A percentile compares a stretch with the other conserved stretches of the same genome.
These are phyloP conservation scores for Amphiprion percula DNA, from an alignment of 2,113 vertebrate species.

Conservation along the genomic window DNA sequence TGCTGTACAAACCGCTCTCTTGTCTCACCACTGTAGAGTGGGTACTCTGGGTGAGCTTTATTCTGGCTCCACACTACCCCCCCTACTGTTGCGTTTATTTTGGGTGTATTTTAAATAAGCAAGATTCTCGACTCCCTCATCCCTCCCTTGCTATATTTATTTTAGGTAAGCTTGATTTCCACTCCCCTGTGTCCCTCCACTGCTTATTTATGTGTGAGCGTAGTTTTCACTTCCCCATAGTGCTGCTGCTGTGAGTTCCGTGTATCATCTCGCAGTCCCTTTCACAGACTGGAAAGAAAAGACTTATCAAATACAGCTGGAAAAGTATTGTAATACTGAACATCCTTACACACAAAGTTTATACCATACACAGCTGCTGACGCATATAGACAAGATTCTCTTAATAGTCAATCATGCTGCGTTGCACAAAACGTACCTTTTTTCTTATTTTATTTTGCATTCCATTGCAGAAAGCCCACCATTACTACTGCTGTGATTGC, in stretches of 20 bases:
- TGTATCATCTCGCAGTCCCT: background rate
- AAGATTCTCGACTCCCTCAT: background rate
- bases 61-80: background rate
- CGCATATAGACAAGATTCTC: no score
- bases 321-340: background rate
- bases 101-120: slow-evolving; percentile 56
- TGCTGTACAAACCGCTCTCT: background rate
- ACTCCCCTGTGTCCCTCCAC: slow-evolving; percentile 27
- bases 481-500: no score
- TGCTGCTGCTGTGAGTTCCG: background rate
- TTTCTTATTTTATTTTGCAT: no score
- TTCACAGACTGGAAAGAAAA: background rate
- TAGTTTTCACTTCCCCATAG: slow-evolving; percentile 15
- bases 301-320: slow-evolving; percentile 11
- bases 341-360: background rate
- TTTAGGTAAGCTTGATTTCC: slow-evolving; percentile 40
- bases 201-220: slow-evolving; percentile 35
- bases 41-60: slow-evolving; percentile 15
- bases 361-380: no score
- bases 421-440: no score
- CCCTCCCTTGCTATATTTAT: slow-evolving; percentile 23
- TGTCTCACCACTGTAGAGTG: background rate
- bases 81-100: slow-evolving; percentile 19
- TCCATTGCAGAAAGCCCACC: no score
- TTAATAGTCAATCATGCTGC: no score